Percentiles rank a stretch among this genome's conserved stretches.
These are phyloP conservation scores for Sinella curviseta DNA, from an alignment of 1,140 invertebrate genomes.

Conservation along the genomic window DNA sequence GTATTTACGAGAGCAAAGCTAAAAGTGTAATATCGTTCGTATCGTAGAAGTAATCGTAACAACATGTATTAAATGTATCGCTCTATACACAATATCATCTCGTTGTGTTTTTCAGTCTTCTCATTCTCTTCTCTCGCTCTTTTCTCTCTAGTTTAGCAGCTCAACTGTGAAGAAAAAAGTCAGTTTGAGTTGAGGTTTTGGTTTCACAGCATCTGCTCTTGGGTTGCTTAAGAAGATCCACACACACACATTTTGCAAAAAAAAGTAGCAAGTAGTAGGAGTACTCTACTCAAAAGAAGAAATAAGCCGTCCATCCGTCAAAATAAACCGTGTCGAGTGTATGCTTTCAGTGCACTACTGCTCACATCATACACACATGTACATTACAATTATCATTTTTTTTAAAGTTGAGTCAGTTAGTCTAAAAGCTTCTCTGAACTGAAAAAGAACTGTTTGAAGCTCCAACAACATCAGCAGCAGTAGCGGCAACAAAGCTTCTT, in stretches of 20 bases:
- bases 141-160: conserved; percentile 13
- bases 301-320: conserved; percentile 5
- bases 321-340: background rate
- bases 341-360: background rate
- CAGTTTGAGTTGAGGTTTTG: conserved; percentile 12
- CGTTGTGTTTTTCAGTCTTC: background rate
- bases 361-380: background rate
- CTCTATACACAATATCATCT: no score
- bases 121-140: background rate
- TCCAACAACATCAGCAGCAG: no score
- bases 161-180: conserved; percentile 21
- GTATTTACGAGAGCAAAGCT: no score
- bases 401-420: no score
- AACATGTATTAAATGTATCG: no score
- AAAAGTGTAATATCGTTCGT: no score
- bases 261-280: background rate
- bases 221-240: background rate
- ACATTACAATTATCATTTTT: no score
- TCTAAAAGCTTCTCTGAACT: no score
- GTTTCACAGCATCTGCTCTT: conserved; percentile 14
- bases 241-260: background rate
- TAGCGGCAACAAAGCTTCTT: background rate
- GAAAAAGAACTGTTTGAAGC: no score
- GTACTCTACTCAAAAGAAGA: background rate
- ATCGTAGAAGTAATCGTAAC: no score